Conservation (phyloP, 2,797 vertebrate species). For the Anabas testudineus region DNA sequence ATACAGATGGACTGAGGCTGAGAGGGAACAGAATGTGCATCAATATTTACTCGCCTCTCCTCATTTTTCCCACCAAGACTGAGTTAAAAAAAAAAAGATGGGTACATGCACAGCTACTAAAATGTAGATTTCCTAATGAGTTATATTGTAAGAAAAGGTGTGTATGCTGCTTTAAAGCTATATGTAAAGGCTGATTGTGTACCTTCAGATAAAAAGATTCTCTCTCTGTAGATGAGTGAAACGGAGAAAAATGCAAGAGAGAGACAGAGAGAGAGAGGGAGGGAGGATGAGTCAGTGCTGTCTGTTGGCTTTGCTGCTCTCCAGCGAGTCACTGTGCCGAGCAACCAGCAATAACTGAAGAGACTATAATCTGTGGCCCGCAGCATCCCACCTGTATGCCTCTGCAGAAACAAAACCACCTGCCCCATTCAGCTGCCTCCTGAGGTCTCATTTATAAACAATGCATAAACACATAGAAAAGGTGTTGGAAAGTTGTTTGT, state of each 20-base stretch:
- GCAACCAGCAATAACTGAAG: conserved; percentile 34
- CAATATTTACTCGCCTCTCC: conserved; percentile 67
- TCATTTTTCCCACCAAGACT: conserved; percentile 27
- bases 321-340: conserved; percentile 24
- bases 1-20: conserved; percentile 69
- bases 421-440: conserved; percentile 29
- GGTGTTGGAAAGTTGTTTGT: conserved; percentile 8
- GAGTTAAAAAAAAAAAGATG: background rate
- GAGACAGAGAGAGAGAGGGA: background rate
- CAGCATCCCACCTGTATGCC: conserved; percentile 53
- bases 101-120: background rate
- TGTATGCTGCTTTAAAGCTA: conserved; percentile 7
- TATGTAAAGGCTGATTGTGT: conserved; percentile 7
- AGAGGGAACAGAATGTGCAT: conserved; percentile 64
- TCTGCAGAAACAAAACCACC: conserved; percentile 39
- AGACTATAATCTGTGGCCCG: conserved; percentile 56
- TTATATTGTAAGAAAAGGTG: background rate
- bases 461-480: conserved; percentile 7
- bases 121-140: background rate
- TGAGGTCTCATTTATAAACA: conserved; percentile 52
- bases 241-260: conserved; percentile 20
- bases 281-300: conserved; percentile 54
- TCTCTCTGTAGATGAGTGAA: conserved; percentile 21
- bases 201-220: conserved; percentile 17
- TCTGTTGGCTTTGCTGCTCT: conserved; percentile 49